Percentiles rank a stretch among this genome's conserved stretches.
phyloP scores from a whole-genome alignment of 2,888 invertebrate genomes.

The Ochlodes sylvanus region DNA sequence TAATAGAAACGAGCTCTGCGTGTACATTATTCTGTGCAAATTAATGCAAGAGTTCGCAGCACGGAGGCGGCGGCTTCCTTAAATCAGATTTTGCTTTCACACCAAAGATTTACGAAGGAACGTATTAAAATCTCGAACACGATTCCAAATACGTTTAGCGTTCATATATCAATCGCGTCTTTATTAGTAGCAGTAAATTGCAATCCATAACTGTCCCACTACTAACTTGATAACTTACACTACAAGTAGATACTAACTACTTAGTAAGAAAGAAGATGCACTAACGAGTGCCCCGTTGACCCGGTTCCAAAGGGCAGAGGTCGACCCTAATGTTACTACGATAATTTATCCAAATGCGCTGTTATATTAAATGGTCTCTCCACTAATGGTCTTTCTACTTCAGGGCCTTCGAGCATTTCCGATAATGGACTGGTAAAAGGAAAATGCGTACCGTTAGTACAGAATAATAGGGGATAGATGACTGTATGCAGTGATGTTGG shows the following conservation, averaged over 20 bases:
- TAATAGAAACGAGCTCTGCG: no score
- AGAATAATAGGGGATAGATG: background rate
- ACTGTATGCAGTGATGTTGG: background rate
- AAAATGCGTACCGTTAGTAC: background rate
- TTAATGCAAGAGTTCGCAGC: constrained; percentile 57
- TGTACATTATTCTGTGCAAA: constrained; percentile 50
- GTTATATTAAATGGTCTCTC: constrained; percentile 7
- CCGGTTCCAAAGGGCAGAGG: background rate
- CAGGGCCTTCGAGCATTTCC: constrained; percentile 8
- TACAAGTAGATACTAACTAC: no score
- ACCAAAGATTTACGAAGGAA: constrained; percentile 54
- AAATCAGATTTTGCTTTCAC: constrained; percentile 76
- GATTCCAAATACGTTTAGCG: constrained; percentile 23
- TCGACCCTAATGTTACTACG: background rate
- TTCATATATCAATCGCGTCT: background rate
- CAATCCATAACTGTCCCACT: no score
- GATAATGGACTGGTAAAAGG: constrained; percentile 11
- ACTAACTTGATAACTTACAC: no score
- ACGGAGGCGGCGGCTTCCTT: constrained; percentile 62
- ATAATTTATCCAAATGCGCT: constrained; percentile 19
- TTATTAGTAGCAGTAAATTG: no score
- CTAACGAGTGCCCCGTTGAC: background rate
- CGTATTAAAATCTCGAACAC: constrained; percentile 33
- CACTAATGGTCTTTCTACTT: constrained; percentile 6
- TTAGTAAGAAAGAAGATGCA: background rate